These are phyloP conservation scores for Solea senegalensis DNA, from an alignment of 2,113 vertebrate species.

Conservation along the genomic window DNA sequence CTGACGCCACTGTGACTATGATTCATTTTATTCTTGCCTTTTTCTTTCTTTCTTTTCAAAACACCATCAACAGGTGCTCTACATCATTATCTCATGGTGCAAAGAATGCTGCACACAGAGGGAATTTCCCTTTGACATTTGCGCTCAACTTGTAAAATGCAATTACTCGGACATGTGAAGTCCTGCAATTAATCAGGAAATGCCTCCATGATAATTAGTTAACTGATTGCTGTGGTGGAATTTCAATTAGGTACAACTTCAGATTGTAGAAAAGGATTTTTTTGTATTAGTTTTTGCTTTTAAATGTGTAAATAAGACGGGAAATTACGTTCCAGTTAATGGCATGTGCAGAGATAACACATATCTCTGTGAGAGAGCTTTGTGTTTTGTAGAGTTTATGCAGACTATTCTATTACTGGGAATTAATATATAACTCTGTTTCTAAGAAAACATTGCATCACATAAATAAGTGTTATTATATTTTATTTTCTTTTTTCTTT, in stretches of 20 bases:
- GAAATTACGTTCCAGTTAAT: too few relatives aligned
- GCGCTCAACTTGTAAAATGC: too few relatives aligned
- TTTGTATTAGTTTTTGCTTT: too few relatives aligned
- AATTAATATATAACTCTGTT: constrained; percentile 15
- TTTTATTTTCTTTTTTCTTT: background rate
- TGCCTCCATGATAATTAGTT: constrained; percentile 22
- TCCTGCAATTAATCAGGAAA: constrained; percentile 19
- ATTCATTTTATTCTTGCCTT: background rate
- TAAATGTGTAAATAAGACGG: too few relatives aligned
- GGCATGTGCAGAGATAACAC: too few relatives aligned
- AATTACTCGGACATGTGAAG: background rate
- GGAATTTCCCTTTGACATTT: too few relatives aligned
- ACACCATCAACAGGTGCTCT: background rate
- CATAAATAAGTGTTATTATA: constrained; percentile 25
- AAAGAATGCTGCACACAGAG: too few relatives aligned
- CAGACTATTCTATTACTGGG: constrained; percentile 7
- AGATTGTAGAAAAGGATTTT: background rate
- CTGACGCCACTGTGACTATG: background rate
- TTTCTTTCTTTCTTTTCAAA: background rate
- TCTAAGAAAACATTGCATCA: constrained; percentile 39
- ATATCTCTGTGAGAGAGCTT: too few relatives aligned
- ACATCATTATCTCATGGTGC: background rate
- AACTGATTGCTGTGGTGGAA: constrained; percentile 17
- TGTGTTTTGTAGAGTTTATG: background rate
- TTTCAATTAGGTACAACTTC: constrained; percentile 5